A percentile compares a stretch with the other conserved stretches of the same genome.
These are phyloP conservation scores for Callosobruchus maculatus DNA, from an alignment of 2,888 invertebrate species.

Conservation along the genomic window DNA sequence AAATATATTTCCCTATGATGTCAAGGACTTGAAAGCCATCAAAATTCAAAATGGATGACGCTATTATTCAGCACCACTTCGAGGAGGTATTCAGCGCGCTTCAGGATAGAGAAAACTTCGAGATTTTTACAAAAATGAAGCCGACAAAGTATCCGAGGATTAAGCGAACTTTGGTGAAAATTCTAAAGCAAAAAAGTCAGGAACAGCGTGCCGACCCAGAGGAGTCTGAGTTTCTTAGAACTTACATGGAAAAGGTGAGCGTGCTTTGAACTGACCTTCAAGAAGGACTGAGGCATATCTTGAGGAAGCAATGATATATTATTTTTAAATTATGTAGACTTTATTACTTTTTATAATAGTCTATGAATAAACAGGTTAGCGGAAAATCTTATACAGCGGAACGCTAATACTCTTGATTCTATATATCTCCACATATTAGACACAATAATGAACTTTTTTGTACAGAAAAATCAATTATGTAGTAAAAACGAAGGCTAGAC, in stretches of 20 bases:
- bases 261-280: not conserved
- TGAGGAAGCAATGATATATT: not conserved
- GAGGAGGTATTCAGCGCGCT: conserved; percentile 30
- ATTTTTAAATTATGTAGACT: not conserved
- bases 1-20: not conserved
- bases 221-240: not conserved
- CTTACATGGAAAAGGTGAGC: not conserved
- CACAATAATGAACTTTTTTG: no score
- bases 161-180: conserved; percentile 26
- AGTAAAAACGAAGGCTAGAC: no score
- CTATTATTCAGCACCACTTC: conserved; percentile 30
- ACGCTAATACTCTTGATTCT: no score
- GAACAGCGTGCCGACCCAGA: not conserved
- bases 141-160: conserved; percentile 18
- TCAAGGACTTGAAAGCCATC: not conserved
- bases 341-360: not conserved
- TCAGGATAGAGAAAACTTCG: conserved; percentile 30
- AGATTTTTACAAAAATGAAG: conserved; percentile 30
- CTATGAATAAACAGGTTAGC: not conserved
- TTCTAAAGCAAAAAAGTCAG: conserved; percentile 5
- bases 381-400: not conserved
- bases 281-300: not conserved
- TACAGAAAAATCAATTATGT: no score
- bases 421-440: no score
- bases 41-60: conserved; percentile 24